phyloP scores from a whole-genome alignment of 2,888 invertebrate species.

The Nomada flava region DNA sequence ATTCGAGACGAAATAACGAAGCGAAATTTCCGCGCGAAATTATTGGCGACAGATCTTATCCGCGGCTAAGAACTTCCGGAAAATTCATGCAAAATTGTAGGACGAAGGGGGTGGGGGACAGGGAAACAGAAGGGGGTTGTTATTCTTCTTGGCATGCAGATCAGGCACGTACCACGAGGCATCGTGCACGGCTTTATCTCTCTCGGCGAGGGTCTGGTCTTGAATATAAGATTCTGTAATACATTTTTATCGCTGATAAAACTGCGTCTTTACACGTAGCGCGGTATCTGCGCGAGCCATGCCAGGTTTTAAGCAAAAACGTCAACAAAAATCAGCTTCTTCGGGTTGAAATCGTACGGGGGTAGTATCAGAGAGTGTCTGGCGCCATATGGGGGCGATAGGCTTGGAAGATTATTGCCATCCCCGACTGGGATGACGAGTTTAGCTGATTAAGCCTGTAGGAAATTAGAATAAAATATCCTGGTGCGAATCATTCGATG shows the following conservation, averaged over 20 bases:
- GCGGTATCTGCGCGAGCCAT: conserved; percentile 43
- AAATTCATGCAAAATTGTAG: background rate
- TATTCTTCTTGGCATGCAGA: conserved; percentile 70
- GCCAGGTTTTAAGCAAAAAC: conserved; percentile 46
- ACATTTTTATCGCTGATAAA: conserved; percentile 75
- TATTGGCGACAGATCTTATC: conserved; percentile 38
- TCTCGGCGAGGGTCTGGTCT: conserved; percentile 62
- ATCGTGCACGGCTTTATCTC: conserved; percentile 73
- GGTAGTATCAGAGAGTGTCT: no score
- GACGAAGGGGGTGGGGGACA: background rate
- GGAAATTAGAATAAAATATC: no score
- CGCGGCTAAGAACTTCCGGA: background rate
- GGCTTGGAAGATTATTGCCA: background rate
- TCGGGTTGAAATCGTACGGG: background rate
- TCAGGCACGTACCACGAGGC: conserved; percentile 73
- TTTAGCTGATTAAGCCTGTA: background rate
- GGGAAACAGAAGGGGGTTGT: conserved; percentile 24
- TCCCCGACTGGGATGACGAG: no score
- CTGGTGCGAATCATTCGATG: no score
- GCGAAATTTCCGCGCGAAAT: conserved; percentile 10
- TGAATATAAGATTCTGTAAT: conserved; percentile 76
- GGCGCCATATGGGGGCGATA: background rate
- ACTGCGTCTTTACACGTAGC: conserved; percentile 56
- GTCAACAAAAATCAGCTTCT: conserved; percentile 43
- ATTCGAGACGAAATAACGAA: background rate